These are phyloP conservation scores for Papilio polytes DNA, from an alignment of 1,140 invertebrate genomes.

Conservation along the genomic window DNA sequence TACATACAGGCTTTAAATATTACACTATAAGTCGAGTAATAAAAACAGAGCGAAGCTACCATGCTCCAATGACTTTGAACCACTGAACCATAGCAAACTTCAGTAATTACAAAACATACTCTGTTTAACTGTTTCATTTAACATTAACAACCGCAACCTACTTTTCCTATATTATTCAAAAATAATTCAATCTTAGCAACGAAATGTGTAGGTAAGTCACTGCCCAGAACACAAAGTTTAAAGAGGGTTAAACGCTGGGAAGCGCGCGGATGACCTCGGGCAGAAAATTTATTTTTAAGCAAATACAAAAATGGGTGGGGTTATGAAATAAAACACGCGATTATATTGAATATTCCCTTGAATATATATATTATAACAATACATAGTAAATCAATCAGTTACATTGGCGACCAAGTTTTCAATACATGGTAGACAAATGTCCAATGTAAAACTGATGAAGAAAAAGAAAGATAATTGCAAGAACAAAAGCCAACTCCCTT, in stretches of 20 bases:
- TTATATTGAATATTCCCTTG: constrained; percentile 73
- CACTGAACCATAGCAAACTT: constrained; percentile 1
- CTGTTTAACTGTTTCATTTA: not conserved
- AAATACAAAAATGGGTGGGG: not conserved
- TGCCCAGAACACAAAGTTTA: too few species aligned
- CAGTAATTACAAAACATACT: not conserved
- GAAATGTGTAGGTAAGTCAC: too few species aligned
- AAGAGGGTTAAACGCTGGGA: too few species aligned
- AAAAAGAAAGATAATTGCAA: constrained; percentile 67
- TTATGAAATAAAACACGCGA: constrained; percentile 59
- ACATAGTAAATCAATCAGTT: constrained; percentile 72
- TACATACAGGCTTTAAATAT: too few species aligned
- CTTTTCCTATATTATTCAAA: not conserved
- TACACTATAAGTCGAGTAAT: not conserved
- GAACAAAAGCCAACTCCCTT: constrained; percentile 78
- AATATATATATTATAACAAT: constrained; percentile 78
- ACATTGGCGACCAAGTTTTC: constrained; percentile 78
- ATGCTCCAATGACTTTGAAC: not conserved
- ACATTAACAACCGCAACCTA: not conserved
- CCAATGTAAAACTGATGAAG: constrained; percentile 66
- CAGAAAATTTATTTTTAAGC: too few species aligned
- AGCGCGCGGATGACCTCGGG: too few species aligned
- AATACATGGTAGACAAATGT: constrained; percentile 72
- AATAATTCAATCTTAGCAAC: not conserved
- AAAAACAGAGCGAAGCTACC: not conserved